phyloP scores from a whole-genome alignment of 2,113 vertebrate species.

The Gavialis gangeticus region DNA sequence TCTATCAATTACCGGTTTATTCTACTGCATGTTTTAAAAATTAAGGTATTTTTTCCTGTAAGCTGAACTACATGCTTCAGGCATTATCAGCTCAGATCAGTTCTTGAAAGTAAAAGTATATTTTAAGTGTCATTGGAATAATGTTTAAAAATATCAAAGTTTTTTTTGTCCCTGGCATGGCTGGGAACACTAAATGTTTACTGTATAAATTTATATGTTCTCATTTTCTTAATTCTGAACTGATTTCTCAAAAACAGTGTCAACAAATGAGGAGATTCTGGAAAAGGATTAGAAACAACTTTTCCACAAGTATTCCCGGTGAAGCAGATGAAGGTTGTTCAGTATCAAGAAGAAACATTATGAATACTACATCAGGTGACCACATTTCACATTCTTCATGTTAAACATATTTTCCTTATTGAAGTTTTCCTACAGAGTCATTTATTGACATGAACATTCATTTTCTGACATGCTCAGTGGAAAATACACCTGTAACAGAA shows the following conservation, averaged over 20 bases:
- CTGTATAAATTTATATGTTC: background rate
- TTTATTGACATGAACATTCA: background rate
- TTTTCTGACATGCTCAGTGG: background rate
- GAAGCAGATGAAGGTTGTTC: background rate
- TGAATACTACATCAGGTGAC: background rate
- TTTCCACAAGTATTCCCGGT: background rate
- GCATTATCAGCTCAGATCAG: no score
- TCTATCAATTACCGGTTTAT: background rate
- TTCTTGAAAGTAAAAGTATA: background rate
- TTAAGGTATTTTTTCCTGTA: background rate
- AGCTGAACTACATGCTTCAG: background rate
- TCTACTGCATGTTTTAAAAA: background rate
- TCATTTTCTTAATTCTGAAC: background rate
- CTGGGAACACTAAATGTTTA: background rate
- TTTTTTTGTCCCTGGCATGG: background rate
- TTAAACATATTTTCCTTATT: background rate
- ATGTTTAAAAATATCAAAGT: background rate
- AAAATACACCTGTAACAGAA: background rate
- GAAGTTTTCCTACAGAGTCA: background rate
- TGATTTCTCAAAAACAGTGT: background rate
- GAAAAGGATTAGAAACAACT: background rate
- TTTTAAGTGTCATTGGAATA: background rate
- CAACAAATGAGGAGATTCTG: background rate
- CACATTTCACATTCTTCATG: background rate
- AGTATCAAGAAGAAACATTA: background rate